These are phyloP conservation scores for Crotalus viridis DNA, from an alignment of 2,113 vertebrate genomes.

Conservation along the genomic window DNA sequence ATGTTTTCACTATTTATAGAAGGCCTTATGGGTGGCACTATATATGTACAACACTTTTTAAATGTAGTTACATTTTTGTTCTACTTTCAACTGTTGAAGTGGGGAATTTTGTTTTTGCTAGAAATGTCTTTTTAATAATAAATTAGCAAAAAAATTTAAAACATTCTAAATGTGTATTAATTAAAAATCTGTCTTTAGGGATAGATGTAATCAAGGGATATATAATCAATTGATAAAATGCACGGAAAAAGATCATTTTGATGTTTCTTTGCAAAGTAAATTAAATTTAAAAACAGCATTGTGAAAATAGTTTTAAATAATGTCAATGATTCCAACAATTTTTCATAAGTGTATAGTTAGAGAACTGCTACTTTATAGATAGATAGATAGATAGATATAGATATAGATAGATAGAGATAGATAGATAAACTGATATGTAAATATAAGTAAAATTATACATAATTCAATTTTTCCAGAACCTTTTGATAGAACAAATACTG, in stretches of 20 bases:
- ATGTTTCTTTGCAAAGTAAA: background rate
- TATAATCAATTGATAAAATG: background rate
- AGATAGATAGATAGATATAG: background rate
- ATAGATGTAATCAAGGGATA: background rate
- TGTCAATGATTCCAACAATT: background rate
- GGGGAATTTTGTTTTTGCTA: background rate
- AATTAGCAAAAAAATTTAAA: background rate
- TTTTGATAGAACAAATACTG: conserved; percentile 92
- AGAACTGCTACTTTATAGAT: background rate
- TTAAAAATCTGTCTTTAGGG: background rate
- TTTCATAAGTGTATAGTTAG: background rate
- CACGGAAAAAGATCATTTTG: background rate
- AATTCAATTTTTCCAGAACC: conserved; percentile 79
- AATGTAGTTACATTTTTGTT: background rate
- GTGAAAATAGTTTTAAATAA: background rate
- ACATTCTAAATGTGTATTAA: background rate
- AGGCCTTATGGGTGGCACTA: background rate
- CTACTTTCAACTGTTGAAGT: background rate
- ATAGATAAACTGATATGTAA: background rate
- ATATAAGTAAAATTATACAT: background rate
- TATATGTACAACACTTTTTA: background rate
- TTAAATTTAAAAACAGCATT: background rate
- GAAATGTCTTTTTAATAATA: background rate
- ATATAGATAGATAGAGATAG: background rate
- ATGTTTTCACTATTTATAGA: background rate